A percentile compares a stretch with the other conserved stretches of the same genome.
phyloP scores from a whole-genome alignment of 2,888 invertebrate species.

The Drosophila cyrtoloma region DNA sequence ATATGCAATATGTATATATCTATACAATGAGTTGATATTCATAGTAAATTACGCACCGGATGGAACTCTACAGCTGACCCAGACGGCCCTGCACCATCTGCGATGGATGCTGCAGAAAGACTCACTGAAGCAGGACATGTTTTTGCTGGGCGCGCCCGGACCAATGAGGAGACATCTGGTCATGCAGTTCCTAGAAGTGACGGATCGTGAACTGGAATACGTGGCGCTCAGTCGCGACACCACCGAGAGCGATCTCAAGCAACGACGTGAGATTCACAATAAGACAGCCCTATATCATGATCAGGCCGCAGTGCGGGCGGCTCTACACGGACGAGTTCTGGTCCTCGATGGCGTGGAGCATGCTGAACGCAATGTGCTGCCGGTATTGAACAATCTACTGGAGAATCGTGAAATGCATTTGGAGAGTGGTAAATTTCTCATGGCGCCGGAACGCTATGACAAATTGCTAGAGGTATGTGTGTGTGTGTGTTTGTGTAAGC shows the following conservation, averaged over 20 bases:
- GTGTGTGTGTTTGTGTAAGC: neutral
- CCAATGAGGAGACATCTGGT: slow-evolving; percentile 92
- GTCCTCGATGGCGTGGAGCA: slow-evolving; percentile 98
- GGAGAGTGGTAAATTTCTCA: slow-evolving; percentile 97
- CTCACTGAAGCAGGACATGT: slow-evolving; percentile 96
- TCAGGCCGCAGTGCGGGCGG: slow-evolving; percentile 98
- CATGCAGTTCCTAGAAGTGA: slow-evolving; percentile 95
- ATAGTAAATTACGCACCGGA: slow-evolving; percentile 85
- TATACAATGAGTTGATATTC: slow-evolving; percentile 11
- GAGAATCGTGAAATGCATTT: slow-evolving; percentile 99
- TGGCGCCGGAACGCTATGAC: slow-evolving; percentile 95
- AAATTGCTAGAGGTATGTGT: slow-evolving; percentile 91
- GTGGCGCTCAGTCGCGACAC: slow-evolving; percentile 97
- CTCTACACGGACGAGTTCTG: slow-evolving; percentile 93
- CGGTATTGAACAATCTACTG: slow-evolving; percentile 97
- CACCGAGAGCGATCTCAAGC: slow-evolving; percentile 98
- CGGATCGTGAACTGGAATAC: slow-evolving; percentile 96
- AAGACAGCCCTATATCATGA: slow-evolving; percentile 97
- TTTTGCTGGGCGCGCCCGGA: slow-evolving; percentile 96
- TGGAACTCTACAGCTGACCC: slow-evolving; percentile 88
- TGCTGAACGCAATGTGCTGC: slow-evolving; percentile 98
- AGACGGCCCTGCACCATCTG: slow-evolving; percentile 92
- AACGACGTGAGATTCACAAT: slow-evolving; percentile 94
- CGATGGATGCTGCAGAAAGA: slow-evolving; percentile 99
- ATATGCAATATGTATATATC: neutral